A percentile compares a stretch with the other conserved stretches of the same genome.
Conservation (phyloP, 2,888 invertebrate species). For the Heteromyza rotundicornis region DNA sequence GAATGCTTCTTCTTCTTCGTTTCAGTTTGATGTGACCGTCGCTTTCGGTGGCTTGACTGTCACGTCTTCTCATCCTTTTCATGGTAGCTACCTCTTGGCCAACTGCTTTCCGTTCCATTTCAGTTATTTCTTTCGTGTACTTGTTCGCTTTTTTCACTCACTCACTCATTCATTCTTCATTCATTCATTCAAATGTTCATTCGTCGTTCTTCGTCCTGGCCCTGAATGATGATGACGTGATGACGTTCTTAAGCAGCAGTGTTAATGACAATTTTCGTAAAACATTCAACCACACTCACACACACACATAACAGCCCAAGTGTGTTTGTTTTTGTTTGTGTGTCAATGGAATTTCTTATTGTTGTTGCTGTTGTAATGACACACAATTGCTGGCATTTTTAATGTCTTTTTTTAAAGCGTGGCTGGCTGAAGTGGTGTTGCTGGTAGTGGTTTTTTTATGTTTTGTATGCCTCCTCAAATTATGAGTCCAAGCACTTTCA, state of each 20-base stretch:
- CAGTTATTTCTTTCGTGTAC: background rate
- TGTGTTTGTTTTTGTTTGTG: background rate
- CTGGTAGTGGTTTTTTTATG: background rate
- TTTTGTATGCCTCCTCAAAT: background rate
- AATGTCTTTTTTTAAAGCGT: background rate
- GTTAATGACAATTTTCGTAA: background rate
- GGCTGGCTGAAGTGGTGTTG: too few species aligned
- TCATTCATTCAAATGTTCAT: too few species aligned
- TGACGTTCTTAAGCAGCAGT: conserved; percentile 1
- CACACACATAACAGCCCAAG: background rate
- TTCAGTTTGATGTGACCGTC: too few species aligned
- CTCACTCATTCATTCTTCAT: background rate
- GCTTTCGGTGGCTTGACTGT: too few species aligned
- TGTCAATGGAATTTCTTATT: background rate
- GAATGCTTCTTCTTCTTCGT: background rate
- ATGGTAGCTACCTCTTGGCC: background rate
- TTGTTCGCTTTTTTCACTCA: background rate
- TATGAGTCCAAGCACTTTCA: background rate
- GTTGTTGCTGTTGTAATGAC: background rate
- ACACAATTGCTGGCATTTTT: background rate
- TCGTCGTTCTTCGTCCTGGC: background rate
- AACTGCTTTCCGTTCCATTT: conserved; percentile 4
- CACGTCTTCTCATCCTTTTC: background rate
- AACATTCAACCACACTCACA: background rate
- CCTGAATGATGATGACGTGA: conserved; percentile 5